phyloP scores from a whole-genome alignment of 2,113 vertebrate genomes.

The Gopherus evgoodei region DNA sequence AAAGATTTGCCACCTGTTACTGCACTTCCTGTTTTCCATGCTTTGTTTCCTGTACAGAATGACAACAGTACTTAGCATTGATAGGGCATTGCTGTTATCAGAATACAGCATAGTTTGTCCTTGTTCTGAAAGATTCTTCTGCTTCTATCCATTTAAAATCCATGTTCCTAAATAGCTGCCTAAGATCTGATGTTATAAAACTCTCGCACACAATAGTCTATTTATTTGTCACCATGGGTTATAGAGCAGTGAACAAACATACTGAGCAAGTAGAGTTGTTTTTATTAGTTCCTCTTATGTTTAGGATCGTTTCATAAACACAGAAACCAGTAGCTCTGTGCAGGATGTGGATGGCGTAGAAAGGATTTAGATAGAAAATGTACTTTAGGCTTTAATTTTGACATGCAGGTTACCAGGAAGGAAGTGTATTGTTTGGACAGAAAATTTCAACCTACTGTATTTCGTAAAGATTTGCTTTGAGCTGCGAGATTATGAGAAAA shows the following conservation, averaged over 20 bases:
- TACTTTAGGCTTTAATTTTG: slow-evolving; percentile 61
- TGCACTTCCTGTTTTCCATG: not conserved
- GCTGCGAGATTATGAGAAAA: not conserved
- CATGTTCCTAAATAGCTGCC: not conserved
- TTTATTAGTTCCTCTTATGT: not conserved
- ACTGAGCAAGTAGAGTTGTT: not conserved
- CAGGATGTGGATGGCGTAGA: slow-evolving; percentile 51
- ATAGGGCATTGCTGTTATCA: not conserved
- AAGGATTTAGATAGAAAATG: slow-evolving; percentile 60
- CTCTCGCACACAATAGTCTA: not conserved
- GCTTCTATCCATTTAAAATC: not conserved
- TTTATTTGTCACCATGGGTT: slow-evolving; percentile 56
- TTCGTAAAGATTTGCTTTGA: not conserved
- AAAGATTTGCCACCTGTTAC: not conserved
- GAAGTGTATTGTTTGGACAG: slow-evolving; percentile 43
- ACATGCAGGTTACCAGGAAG: slow-evolving; percentile 59
- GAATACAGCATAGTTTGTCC: not conserved
- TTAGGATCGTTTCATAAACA: slow-evolving; percentile 28
- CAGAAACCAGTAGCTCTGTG: slow-evolving; percentile 56
- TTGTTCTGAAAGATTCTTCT: not conserved
- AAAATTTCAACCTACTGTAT: slow-evolving; percentile 39
- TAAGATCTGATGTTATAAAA: not conserved
- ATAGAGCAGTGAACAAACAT: slow-evolving; percentile 27
- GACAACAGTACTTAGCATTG: not conserved
- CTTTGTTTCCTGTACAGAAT: not conserved